Base-by-base conservation (phyloP, 2,888 invertebrate species). In the Hypselothyrea guttata region DNA sequence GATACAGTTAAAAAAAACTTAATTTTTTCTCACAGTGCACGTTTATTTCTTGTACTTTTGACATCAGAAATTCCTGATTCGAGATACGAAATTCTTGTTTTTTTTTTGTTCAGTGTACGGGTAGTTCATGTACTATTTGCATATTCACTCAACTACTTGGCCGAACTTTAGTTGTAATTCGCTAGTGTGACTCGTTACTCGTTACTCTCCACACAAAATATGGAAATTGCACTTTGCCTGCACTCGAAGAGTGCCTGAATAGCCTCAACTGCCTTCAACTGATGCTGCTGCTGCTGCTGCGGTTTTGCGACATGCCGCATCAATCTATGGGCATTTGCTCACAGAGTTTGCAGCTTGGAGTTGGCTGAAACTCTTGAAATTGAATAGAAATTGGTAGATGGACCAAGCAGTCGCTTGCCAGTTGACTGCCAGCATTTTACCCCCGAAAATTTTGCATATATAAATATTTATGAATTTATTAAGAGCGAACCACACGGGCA, bases 401-500 rank as follows among this genome's bases (percentile, higher is more conserved):
- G 61, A 60, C 40, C 49, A 45, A 31, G 40, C 27, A 40, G 57
- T 52, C 42, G 57, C 49, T 56, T 55, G 59, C 48, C 63, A 56
- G 61, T 75, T 78, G 63, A 67, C 63, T 71, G 78, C 63, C 70
- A 65, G 76, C 71, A 70, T 83, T 84, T 79, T 79, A 47, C 51
- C 52, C 56, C 55, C 52, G 54, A 61, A 73, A 82, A 77, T 89
- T 88, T 89, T 88, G 88, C 88, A 89, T 89, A 84, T 81, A 89
- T 89, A 89, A 89, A 89, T 89, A 89, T 89, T 89, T 89, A 89
- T 89, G 88, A 86, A 88, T 93, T 87, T 93, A 93, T 89, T 93
- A 86, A 87, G 85, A 86, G 81, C 68, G 81, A 78, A 71, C 73
- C 72, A 71, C 74, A 71, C 56, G 52, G 49, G 61, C 41, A 51